Percentiles rank a stretch among this genome's conserved stretches.
These are phyloP conservation scores for Julus scandinavius DNA, from an alignment of 2,888 invertebrate species.

Conservation along the genomic window DNA sequence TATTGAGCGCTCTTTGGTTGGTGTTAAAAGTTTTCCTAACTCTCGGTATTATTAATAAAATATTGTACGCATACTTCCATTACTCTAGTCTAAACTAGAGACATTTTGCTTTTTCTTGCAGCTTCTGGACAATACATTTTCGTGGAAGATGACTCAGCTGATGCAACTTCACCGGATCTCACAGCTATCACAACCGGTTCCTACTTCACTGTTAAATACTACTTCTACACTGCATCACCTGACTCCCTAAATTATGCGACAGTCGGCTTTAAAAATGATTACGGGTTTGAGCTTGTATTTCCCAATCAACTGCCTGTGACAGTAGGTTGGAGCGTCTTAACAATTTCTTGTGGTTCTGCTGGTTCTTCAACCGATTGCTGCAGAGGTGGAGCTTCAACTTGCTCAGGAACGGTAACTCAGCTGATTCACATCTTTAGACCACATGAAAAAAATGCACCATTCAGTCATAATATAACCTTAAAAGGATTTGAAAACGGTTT, in stretches of 20 bases:
- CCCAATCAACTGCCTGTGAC: not conserved
- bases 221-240: not conserved
- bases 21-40: no score
- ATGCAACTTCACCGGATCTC: not conserved
- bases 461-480: no score
- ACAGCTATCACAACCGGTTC: not conserved
- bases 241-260: not conserved
- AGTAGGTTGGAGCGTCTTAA: not conserved
- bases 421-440: no score
- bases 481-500: no score
- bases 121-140: not conserved
- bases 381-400: not conserved
- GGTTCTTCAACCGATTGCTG: not conserved
- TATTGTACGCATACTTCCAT: no score
- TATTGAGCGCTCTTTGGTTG: no score
- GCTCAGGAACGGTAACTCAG: not conserved
- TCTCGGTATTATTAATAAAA: no score
- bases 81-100: no score
- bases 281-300: not conserved
- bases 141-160: slow-evolving; percentile 26
- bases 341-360: not conserved
- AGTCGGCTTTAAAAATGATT: not conserved
- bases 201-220: not conserved
- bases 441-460: no score
- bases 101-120: not conserved